phyloP scores from a whole-genome alignment of 2,797 vertebrate genomes.

The Mormyrops attenuatus region DNA sequence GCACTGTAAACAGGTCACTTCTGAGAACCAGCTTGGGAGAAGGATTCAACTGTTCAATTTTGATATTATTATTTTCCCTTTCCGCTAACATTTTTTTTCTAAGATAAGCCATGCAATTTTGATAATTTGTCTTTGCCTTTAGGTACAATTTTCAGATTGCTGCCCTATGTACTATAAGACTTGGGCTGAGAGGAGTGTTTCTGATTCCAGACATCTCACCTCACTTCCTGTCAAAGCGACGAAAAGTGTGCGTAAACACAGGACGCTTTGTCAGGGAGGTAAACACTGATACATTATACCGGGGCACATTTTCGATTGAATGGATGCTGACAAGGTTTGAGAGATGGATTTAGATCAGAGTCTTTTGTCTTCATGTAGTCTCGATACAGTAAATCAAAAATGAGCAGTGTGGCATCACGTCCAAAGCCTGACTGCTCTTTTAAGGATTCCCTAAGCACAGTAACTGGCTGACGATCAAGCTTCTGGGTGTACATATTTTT shows the following conservation, averaged over 20 bases:
- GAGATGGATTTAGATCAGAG: background rate
- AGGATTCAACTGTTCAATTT: background rate
- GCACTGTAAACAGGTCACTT: background rate
- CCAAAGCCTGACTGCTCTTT: background rate
- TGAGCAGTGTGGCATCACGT: background rate
- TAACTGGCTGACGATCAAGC: background rate
- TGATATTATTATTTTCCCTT: background rate
- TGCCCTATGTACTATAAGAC: background rate
- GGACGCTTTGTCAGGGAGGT: background rate
- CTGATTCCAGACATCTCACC: background rate
- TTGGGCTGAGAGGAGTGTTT: background rate
- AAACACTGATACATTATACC: background rate
- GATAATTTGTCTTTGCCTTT: background rate
- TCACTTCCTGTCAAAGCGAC: background rate
- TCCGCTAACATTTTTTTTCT: background rate
- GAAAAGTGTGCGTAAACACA: background rate
- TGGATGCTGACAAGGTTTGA: background rate
- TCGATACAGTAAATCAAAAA: background rate
- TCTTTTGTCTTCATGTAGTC: conserved; percentile 7
- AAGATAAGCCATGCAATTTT: background rate
- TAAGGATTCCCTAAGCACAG: background rate
- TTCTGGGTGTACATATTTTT: background rate
- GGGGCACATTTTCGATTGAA: background rate
- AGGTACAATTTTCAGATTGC: background rate
- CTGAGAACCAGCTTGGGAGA: background rate